Conservation (phyloP, 1,140 invertebrate genomes). For the Philotrypesis tridentata region DNA sequence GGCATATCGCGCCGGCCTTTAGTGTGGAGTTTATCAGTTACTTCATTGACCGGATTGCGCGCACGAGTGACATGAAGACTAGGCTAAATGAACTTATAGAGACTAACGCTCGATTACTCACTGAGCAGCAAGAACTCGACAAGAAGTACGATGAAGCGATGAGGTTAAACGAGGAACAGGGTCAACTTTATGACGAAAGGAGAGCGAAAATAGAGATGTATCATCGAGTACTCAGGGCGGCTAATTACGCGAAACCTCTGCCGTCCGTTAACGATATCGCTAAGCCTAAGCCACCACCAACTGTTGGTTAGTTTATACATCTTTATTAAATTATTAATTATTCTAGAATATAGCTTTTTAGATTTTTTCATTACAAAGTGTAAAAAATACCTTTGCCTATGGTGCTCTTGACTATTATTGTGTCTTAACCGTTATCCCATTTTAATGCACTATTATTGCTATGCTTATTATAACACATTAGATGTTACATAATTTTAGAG, state of each 20-base stretch:
- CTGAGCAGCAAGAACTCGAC: constrained; percentile 83
- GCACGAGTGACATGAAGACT: constrained; percentile 85
- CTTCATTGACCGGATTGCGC: constrained; percentile 88
- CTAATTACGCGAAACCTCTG: constrained; percentile 65
- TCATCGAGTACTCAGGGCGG: constrained; percentile 63
- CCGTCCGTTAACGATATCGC: constrained; percentile 63
- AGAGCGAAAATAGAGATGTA: constrained; percentile 76
- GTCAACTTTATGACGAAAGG: constrained; percentile 71
- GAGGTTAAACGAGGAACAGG: constrained; percentile 71
- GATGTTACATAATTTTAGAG: background rate
- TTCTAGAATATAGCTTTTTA: background rate
- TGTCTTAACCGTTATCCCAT: too few relatives aligned
- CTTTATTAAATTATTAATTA: background rate
- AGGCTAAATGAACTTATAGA: constrained; percentile 84
- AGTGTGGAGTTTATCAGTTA: constrained; percentile 96
- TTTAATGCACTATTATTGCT: too few relatives aligned
- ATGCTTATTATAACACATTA: too few relatives aligned
- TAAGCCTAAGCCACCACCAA: constrained; percentile 59
- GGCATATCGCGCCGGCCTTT: constrained; percentile 93
- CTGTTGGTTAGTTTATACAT: background rate
- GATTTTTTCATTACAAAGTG: too few relatives aligned
- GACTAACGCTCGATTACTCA: constrained; percentile 82
- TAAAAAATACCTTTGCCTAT: too few relatives aligned
- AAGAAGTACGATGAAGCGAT: constrained; percentile 85
- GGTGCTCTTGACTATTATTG: too few relatives aligned